These are phyloP conservation scores for Trachythela sp. DNA, from an alignment of 64 coral and sea anemone genomes.

Conservation along the genomic window DNA sequence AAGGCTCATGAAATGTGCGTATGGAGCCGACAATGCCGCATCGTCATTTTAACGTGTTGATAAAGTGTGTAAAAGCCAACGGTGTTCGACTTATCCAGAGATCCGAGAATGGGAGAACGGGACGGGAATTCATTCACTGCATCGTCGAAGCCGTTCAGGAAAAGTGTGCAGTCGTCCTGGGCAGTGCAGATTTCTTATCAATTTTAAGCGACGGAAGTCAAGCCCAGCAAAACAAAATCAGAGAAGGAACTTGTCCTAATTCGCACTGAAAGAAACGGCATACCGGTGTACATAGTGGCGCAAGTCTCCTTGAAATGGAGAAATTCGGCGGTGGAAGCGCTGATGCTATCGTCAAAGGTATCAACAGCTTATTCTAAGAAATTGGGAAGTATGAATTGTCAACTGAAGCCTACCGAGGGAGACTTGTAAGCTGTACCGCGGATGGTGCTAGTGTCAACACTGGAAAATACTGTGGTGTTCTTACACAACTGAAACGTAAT, in stretches of 20 bases:
- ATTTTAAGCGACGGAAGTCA: constrained; percentile 43
- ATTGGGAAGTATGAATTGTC: constrained; percentile 29
- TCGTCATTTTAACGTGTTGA: constrained; percentile 31
- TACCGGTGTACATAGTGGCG: constrained; percentile 46
- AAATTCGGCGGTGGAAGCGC: no score
- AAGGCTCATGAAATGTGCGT: constrained; percentile 41
- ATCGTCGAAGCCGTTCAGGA: constrained; percentile 31
- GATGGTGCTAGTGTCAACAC: no score
- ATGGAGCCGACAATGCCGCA: constrained; percentile 47
- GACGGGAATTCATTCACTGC: constrained; percentile 35
- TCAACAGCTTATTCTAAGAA: constrained; percentile 41
- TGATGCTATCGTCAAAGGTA: constrained; percentile 38
- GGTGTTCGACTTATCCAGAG: neutral
- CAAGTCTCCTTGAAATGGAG: constrained; percentile 42
- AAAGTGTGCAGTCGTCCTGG: constrained; percentile 9
- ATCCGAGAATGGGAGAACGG: constrained; percentile 32
- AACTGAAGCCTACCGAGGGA: constrained; percentile 27
- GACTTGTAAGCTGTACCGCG: constrained; percentile 27
- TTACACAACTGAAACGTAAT: constrained; percentile 28
- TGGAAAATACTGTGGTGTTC: constrained; percentile 29
- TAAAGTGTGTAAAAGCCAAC: constrained; percentile 48
- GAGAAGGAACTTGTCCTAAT: no score
- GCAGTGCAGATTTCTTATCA: constrained; percentile 27
- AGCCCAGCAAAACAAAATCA: constrained; percentile 37
- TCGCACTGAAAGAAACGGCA: constrained; percentile 22